Evolutionary conservation across 2,113 vertebrate species (phyloP).

Genomic region (Sceloporus undulatus): DNA sequence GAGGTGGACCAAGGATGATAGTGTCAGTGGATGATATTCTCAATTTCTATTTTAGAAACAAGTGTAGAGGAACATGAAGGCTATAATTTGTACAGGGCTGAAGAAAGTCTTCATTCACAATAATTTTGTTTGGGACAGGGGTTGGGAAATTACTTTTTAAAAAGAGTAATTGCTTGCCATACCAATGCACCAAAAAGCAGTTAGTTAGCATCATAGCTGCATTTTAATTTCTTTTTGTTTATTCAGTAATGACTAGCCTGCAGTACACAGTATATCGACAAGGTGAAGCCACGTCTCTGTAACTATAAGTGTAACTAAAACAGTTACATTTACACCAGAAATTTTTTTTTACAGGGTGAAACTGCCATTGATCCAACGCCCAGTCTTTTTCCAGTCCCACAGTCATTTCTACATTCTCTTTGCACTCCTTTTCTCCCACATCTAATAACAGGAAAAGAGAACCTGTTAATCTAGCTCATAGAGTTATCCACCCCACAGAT

Average conservation of each 20-base stretch:
- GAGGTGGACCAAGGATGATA: rapidly evolving
- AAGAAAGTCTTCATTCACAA: not conserved
- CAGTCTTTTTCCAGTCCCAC: not conserved
- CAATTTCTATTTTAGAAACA: not conserved
- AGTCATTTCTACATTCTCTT: not conserved
- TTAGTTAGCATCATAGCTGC: not conserved
- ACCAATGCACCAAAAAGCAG: not conserved
- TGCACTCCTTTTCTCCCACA: not conserved
- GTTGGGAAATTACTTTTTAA: not conserved
- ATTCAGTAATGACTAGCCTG: no score
- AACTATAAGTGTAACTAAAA: not conserved
- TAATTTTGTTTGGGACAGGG: not conserved
- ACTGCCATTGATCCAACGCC: not conserved
- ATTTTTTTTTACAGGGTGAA: not conserved
- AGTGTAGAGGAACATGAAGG: not conserved
- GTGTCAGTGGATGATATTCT: rapidly evolving
- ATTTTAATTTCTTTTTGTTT: not conserved
- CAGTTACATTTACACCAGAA: not conserved
- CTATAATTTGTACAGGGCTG: not conserved
- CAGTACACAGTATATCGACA: not conserved
- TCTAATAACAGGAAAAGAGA: not conserved
- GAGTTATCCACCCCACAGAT: no score
- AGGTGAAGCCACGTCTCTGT: not conserved
- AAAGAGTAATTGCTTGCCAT: not conserved
- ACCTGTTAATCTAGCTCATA: no score